phyloP scores from a whole-genome alignment of 2,888 invertebrate genomes.

The Drosophila mettleri region DNA sequence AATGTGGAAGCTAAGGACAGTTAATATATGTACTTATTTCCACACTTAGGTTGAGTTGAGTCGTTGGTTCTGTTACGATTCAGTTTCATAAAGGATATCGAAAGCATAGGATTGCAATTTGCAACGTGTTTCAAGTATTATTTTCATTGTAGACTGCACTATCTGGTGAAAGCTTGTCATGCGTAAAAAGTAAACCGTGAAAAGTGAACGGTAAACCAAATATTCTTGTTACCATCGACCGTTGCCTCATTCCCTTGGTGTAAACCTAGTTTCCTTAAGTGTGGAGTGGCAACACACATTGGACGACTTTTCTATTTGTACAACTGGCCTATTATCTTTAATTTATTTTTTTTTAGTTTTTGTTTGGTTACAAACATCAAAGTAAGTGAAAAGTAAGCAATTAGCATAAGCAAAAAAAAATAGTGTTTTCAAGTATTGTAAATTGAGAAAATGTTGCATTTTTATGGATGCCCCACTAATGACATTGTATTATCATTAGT shows the following conservation, averaged over 20 bases:
- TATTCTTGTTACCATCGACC: conserved; percentile 27
- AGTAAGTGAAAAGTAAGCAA: conserved; percentile 57
- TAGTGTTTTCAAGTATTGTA: conserved; percentile 5
- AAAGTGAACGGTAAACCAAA: conserved; percentile 18
- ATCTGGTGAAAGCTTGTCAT: conserved; percentile 3
- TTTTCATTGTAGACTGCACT: conserved; percentile 5
- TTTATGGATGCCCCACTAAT: conserved; percentile 11
- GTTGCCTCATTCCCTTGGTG: conserved; percentile 4
- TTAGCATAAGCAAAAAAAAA: conserved; percentile 10
- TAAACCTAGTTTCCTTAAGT: conserved; percentile 11
- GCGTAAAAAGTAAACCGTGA: conserved; percentile 28
- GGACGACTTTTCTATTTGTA: background rate
- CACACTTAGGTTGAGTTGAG: conserved; percentile 61
- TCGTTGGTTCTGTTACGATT: conserved; percentile 36
- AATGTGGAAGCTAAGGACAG: conserved; percentile 53
- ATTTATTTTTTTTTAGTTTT: conserved; percentile 14
- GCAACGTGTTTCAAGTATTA: conserved; percentile 6
- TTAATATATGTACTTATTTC: conserved; percentile 12
- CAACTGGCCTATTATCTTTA: background rate
- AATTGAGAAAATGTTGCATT: conserved; percentile 8
- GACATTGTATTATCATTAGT: conserved; percentile 4
- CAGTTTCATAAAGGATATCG: conserved; percentile 64
- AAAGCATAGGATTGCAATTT: conserved; percentile 47
- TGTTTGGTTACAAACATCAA: conserved; percentile 9
- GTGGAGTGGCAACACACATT: conserved; percentile 6